Percentiles rank a stretch among this genome's conserved stretches.
Conservation (phyloP, 2,888 invertebrate species). For the Chelonus formosanus region DNA sequence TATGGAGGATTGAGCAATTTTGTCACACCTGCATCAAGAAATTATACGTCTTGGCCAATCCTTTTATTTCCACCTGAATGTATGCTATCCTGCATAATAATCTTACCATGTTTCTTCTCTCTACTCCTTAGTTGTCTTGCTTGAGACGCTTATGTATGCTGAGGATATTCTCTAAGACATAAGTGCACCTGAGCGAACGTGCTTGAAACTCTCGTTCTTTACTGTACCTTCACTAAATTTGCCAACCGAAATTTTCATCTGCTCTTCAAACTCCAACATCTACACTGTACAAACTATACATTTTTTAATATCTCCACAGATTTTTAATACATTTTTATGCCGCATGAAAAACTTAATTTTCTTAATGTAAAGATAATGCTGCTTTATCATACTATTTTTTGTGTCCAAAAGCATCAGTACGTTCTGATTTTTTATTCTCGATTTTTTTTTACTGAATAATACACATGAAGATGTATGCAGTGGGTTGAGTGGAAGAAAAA, state of each 20-base stretch:
- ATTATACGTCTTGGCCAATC: constrained; percentile 37
- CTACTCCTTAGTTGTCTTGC: constrained; percentile 14
- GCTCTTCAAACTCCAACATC: neutral
- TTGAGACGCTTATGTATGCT: constrained; percentile 37
- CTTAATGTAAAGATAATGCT: too few species aligned
- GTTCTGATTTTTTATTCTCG: too few species aligned
- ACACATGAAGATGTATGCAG: too few species aligned
- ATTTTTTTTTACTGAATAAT: too few species aligned
- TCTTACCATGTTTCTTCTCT: constrained; percentile 35
- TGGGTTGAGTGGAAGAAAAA: too few species aligned
- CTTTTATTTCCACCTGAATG: constrained; percentile 22
- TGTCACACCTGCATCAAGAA: constrained; percentile 47
- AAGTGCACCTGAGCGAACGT: constrained; percentile 37
- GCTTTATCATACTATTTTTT: too few species aligned
- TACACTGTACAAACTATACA: too few species aligned
- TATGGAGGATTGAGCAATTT: constrained; percentile 42
- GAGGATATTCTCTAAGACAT: constrained; percentile 35
- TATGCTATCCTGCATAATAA: constrained; percentile 47
- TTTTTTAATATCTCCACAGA: too few species aligned
- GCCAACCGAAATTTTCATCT: constrained; percentile 1
- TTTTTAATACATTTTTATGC: too few species aligned
- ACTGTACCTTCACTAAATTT: constrained; percentile 19
- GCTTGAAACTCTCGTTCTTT: constrained; percentile 29
- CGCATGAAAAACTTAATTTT: too few species aligned
- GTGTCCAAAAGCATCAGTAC: too few species aligned